Evolutionary conservation across 2,797 vertebrate species (phyloP).

Genomic region (Myioborus miniatus): DNA sequence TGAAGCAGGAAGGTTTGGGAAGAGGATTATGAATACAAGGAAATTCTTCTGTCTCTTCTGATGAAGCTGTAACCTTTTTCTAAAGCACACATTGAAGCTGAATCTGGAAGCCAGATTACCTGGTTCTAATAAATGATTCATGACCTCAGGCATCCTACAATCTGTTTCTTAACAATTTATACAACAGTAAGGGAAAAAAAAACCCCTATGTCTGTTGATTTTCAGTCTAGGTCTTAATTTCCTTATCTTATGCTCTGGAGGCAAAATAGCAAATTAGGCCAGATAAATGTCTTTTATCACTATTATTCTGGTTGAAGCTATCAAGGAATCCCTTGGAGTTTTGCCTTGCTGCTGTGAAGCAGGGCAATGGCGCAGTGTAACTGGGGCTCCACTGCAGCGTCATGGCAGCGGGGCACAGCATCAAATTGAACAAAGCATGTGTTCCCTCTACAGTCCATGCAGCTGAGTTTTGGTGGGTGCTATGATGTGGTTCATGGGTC

Average conservation of each 20-base stretch:
- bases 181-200: neutral
- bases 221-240: neutral
- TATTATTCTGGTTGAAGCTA: neutral
- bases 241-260: neutral
- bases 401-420: neutral
- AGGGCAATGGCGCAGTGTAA: neutral
- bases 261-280: neutral
- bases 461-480: neutral
- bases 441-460: neutral
- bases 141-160: neutral
- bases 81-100: neutral
- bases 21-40: neutral
- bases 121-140: neutral
- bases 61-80: neutral
- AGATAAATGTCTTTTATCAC: neutral
- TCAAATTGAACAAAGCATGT: rapidly evolving
- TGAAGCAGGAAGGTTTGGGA: neutral
- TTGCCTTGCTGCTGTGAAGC: neutral
- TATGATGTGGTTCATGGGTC: neutral
- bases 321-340: neutral
- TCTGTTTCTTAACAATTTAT: neutral
- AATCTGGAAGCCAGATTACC: neutral
- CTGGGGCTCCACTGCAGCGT: neutral
- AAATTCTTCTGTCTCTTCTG: neutral
- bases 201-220: neutral